Conservation (phyloP, 2,888 invertebrate species). For the Chrysotoxum bicinctum region DNA sequence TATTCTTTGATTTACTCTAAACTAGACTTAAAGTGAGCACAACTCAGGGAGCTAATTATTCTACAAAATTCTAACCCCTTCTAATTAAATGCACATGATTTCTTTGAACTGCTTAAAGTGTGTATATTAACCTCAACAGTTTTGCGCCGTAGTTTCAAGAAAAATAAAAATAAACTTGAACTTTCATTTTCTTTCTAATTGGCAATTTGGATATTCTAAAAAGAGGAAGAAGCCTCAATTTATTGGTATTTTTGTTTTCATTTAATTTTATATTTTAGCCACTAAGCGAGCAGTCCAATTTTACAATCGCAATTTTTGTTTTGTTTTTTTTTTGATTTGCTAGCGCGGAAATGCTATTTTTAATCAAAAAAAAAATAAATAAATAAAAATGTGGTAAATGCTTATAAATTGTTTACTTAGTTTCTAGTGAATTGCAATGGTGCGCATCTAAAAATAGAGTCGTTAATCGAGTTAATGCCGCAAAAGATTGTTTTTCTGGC, state of each 20-base stretch:
- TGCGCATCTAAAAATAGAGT: conserved; percentile 52
- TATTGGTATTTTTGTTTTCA: not conserved
- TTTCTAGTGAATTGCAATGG: conserved; percentile 52
- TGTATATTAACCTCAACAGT: not conserved
- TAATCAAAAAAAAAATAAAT: conserved; percentile 1
- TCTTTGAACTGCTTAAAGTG: conserved; percentile 8
- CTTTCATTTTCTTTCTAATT: conserved; percentile 40
- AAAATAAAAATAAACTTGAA: conserved; percentile 34
- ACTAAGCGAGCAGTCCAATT: not conserved
- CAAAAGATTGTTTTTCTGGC: conserved; percentile 51
- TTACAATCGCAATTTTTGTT: conserved; percentile 36
- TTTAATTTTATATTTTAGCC: not conserved
- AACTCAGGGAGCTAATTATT: not conserved
- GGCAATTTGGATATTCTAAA: conserved; percentile 19
- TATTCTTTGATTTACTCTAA: not conserved
- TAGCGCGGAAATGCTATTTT: conserved; percentile 48
- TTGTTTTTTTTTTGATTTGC: not conserved
- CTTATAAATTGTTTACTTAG: conserved; percentile 55
- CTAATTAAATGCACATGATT: conserved; percentile 11
- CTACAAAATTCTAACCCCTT: not conserved
- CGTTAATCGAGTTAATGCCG: conserved; percentile 54
- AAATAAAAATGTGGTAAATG: conserved; percentile 22
- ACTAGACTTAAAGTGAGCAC: not conserved
- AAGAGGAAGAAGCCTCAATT: conserved; percentile 23
- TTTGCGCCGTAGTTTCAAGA: not conserved